Evolutionary conservation across 92 coral and sea anemone species (phyloP).

Genomic region (Blastomussa wellsi): DNA sequence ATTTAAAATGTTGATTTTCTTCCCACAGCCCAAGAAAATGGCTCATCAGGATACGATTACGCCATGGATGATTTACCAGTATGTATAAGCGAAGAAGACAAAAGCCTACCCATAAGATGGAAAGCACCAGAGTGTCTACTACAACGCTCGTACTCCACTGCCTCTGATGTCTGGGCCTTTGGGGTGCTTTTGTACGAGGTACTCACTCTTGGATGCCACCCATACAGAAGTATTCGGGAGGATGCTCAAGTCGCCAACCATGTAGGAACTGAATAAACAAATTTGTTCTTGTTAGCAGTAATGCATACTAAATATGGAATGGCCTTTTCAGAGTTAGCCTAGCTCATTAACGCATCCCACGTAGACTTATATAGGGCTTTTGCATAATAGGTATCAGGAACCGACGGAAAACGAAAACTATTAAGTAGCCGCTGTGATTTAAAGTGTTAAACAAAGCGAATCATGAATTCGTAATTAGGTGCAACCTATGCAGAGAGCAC

Average conservation of each 20-base stretch:
- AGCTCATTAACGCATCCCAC: no score
- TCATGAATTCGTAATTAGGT: no score
- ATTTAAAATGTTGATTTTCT: not conserved
- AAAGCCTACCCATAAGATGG: slow-evolving; percentile 37
- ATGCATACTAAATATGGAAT: not conserved
- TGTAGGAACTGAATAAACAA: not conserved
- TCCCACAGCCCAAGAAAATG: not conserved
- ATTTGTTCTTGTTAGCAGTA: not conserved
- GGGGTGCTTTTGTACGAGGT: slow-evolving; percentile 19
- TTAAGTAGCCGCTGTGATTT: no score
- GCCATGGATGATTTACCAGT: not conserved
- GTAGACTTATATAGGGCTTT: no score
- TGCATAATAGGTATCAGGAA: no score
- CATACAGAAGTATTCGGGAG: not conserved
- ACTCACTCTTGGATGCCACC: slow-evolving; percentile 9
- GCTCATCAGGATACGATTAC: not conserved
- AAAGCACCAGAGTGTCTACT: slow-evolving; percentile 43
- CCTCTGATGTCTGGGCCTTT: slow-evolving; percentile 23
- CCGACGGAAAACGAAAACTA: no score
- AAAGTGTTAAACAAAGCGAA: no score
- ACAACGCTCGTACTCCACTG: not conserved
- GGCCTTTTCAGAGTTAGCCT: no score
- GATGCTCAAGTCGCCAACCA: not conserved
- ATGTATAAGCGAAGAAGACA: not conserved
- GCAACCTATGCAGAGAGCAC: no score